Evolutionary conservation across 2,888 invertebrate genomes (phyloP).

Genomic region (Antitype chi): DNA sequence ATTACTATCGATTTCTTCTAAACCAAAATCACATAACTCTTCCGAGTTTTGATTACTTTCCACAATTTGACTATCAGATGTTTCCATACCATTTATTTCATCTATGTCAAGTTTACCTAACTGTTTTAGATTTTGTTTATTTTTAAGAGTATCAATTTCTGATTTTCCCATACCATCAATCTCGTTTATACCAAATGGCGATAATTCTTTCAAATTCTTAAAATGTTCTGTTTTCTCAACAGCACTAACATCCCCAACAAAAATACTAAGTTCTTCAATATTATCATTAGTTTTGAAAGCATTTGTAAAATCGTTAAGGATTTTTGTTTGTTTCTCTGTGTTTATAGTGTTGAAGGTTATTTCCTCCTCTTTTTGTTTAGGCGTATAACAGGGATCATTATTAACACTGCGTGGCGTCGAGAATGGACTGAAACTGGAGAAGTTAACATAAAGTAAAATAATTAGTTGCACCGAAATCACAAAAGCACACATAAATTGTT

Average conservation of each 20-base stretch:
- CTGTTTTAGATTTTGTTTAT: constrained; percentile 46
- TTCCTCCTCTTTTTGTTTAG: constrained; percentile 66
- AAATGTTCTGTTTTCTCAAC: constrained; percentile 7
- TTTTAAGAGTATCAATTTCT: constrained; percentile 17
- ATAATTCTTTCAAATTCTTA: constrained; percentile 33
- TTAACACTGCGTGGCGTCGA: constrained; percentile 77
- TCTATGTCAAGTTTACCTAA: constrained; percentile 29
- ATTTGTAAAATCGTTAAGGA: constrained; percentile 53
- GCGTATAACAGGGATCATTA: constrained; percentile 76
- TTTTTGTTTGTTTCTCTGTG: constrained; percentile 42
- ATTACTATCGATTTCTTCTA: constrained; percentile 1
- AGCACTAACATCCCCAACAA: not conserved
- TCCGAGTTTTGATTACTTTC: constrained; percentile 28
- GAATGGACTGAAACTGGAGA: constrained; percentile 81
- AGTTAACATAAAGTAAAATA: not conserved
- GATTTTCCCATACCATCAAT: constrained; percentile 27
- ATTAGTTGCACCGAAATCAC: not conserved
- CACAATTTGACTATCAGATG: constrained; percentile 11
- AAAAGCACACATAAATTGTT: not conserved
- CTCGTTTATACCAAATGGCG: constrained; percentile 7
- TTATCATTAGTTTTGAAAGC: constrained; percentile 51
- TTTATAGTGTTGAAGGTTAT: constrained; percentile 52
- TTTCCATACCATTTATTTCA: constrained; percentile 32
- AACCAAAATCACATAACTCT: constrained; percentile 25
- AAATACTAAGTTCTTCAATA: constrained; percentile 31